A percentile compares a stretch with the other conserved stretches of the same genome.
Evolutionary conservation across 1,140 invertebrate species (phyloP).

Genomic region (Formica exsecta): DNA sequence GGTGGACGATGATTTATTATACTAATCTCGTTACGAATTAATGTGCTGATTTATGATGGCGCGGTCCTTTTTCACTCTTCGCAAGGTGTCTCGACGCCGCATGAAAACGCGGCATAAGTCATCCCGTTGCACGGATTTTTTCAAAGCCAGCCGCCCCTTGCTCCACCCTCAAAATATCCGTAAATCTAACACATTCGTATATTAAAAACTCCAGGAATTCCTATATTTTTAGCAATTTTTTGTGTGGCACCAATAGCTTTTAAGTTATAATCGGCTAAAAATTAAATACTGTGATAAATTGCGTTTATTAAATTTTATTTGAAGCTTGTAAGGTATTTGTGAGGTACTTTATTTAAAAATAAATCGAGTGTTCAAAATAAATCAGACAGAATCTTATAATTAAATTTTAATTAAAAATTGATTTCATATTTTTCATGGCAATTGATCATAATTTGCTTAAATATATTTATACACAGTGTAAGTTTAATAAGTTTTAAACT

Average conservation of each 20-base stretch:
- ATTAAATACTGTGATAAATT: conserved; percentile 3
- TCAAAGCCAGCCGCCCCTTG: conserved; percentile 5
- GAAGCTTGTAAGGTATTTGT: not conserved
- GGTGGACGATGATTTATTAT: conserved; percentile 67
- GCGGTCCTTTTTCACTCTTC: conserved; percentile 56
- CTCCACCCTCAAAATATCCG: conserved; percentile 23
- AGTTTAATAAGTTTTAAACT: conserved; percentile 1
- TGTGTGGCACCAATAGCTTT: not conserved
- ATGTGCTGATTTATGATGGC: conserved; percentile 64
- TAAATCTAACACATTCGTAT: conserved; percentile 51
- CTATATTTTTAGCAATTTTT: conserved; percentile 29
- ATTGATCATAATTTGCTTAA: conserved; percentile 1
- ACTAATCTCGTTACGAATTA: conserved; percentile 71
- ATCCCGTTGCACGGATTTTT: conserved; percentile 53
- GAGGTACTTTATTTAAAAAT: not conserved
- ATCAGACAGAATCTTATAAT: not conserved
- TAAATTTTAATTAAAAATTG: not conserved
- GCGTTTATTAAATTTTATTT: conserved; percentile 13
- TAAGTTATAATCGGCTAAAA: not conserved
- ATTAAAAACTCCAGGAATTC: conserved; percentile 50
- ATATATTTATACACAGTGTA: not conserved
- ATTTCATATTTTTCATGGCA: not conserved
- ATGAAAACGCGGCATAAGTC: conserved; percentile 61
- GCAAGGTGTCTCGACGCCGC: conserved; percentile 41
- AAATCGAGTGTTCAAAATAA: not conserved